These are phyloP conservation scores for Trissoscelio sp. DNA, from an alignment of 2,888 invertebrate genomes.

Conservation along the genomic window DNA sequence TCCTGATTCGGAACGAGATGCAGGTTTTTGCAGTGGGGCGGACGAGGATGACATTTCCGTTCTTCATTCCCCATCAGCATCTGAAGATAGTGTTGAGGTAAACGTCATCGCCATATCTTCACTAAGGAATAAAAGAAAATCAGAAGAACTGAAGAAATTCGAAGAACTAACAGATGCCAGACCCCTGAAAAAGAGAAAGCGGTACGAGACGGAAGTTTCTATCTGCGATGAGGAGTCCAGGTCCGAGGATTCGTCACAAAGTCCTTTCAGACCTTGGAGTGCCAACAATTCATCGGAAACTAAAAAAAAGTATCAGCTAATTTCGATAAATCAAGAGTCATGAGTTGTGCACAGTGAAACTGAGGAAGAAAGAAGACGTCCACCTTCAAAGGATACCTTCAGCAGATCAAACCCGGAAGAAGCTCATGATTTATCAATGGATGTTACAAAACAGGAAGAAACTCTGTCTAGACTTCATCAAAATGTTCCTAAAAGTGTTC, in stretches of 20 bases:
- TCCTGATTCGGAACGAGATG: constrained; percentile 85
- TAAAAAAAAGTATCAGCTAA: constrained; percentile 49
- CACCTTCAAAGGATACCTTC: background rate
- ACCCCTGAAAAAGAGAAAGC: constrained; percentile 88
- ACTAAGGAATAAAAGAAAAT: constrained; percentile 87
- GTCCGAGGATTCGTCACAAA: constrained; percentile 80
- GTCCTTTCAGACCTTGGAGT: constrained; percentile 89
- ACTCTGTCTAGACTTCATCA: constrained; percentile 72
- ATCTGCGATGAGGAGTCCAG: constrained; percentile 81
- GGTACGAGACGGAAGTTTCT: constrained; percentile 75
- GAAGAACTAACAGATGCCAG: constrained; percentile 83
- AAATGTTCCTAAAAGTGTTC: constrained; percentile 51
- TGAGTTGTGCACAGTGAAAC: constrained; percentile 34
- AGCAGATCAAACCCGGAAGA: constrained; percentile 52
- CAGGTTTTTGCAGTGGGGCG: constrained; percentile 90
- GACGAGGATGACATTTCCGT: constrained; percentile 86
- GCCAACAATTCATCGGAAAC: constrained; percentile 66
- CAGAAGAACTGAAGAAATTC: constrained; percentile 87
- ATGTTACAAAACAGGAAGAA: constrained; percentile 71
- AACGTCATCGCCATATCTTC: constrained; percentile 85
- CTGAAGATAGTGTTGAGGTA: constrained; percentile 88
- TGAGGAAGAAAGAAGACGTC: constrained; percentile 64
- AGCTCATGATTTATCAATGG: constrained; percentile 39
- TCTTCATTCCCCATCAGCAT: constrained; percentile 86
- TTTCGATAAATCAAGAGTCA: constrained; percentile 34